These are phyloP conservation scores for Pseudomyrmex flavicornis DNA, from an alignment of 1,140 invertebrate species.

Conservation along the genomic window DNA sequence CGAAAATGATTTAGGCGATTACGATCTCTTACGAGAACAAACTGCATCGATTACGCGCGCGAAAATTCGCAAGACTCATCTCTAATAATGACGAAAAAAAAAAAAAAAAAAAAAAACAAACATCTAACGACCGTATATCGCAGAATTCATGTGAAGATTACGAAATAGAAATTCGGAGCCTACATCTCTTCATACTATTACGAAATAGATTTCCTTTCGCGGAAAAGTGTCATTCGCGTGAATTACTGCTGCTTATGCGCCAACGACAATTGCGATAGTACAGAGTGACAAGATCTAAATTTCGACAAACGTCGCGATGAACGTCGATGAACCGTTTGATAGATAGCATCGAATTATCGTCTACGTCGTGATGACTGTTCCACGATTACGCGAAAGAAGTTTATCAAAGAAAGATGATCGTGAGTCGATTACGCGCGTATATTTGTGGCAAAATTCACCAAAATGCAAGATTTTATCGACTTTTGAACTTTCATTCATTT, in stretches of 20 bases:
- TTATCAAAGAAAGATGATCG: conserved; percentile 9
- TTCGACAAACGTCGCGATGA: background rate
- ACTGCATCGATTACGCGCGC: background rate
- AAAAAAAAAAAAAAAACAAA: no score
- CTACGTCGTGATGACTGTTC: background rate
- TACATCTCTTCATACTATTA: background rate
- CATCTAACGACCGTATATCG: conserved; percentile 14
- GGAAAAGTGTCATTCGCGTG: conserved; percentile 32
- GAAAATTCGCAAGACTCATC: conserved; percentile 32
- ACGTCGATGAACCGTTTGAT: background rate
- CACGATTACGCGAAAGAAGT: background rate
- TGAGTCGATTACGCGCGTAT: conserved; percentile 2
- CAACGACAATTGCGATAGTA: background rate
- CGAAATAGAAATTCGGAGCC: conserved; percentile 5
- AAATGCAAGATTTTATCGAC: background rate
- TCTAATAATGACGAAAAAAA: conserved; percentile 19
- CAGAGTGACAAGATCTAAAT: conserved; percentile 33
- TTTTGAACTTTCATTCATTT: background rate
- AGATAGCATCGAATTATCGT: conserved; percentile 18
- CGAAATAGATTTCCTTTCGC: conserved; percentile 39
- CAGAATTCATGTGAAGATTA: conserved; percentile 29
- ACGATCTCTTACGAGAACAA: conserved; percentile 15
- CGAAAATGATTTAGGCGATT: conserved; percentile 38
- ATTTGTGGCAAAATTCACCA: background rate
- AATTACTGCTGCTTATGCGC: background rate